Conservation (phyloP, 1,140 invertebrate species). For the Palaemon carinicauda region DNA sequence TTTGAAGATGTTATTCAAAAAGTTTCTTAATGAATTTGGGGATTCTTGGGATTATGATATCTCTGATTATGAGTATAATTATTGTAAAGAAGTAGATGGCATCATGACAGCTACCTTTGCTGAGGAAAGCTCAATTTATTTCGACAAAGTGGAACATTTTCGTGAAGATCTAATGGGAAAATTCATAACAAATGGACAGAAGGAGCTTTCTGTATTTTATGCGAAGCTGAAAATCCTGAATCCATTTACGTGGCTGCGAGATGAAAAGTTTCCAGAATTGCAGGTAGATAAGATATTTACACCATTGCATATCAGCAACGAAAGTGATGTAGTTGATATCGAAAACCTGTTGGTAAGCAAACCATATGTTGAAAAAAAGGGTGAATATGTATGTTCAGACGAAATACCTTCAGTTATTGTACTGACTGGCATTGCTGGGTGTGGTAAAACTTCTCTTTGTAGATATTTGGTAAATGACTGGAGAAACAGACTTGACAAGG, state of each 20-base stretch:
- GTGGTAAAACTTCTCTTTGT: slow-evolving; percentile 44
- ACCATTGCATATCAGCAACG: slow-evolving; percentile 23
- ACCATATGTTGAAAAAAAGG: neutral
- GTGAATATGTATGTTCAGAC: neutral
- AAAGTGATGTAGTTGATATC: neutral
- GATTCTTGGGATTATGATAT: neutral
- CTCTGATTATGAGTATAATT: neutral
- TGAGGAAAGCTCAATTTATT: neutral
- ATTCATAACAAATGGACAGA: slow-evolving; percentile 31
- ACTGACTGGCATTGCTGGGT: slow-evolving; percentile 31
- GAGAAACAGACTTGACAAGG: neutral
- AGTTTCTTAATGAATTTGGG: slow-evolving; percentile 13
- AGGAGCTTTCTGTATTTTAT: slow-evolving; percentile 30
- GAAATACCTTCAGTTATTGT: slow-evolving; percentile 10
- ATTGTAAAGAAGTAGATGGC: slow-evolving; percentile 24
- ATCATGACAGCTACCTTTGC: neutral
- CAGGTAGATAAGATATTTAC: slow-evolving; percentile 49
- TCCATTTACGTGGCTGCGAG: slow-evolving; percentile 50
- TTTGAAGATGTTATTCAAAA: slow-evolving; percentile 4
- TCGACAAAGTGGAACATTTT: slow-evolving; percentile 40
- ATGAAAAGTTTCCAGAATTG: slow-evolving; percentile 45
- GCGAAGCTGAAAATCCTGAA: slow-evolving; percentile 41
- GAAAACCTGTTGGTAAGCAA: neutral
- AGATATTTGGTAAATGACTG: slow-evolving; percentile 38
- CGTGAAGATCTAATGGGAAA: slow-evolving; percentile 35